A percentile compares a stretch with the other conserved stretches of the same genome.
Evolutionary conservation across 2,113 vertebrate species (phyloP).

Genomic region (Neoarius graeffei): DNA sequence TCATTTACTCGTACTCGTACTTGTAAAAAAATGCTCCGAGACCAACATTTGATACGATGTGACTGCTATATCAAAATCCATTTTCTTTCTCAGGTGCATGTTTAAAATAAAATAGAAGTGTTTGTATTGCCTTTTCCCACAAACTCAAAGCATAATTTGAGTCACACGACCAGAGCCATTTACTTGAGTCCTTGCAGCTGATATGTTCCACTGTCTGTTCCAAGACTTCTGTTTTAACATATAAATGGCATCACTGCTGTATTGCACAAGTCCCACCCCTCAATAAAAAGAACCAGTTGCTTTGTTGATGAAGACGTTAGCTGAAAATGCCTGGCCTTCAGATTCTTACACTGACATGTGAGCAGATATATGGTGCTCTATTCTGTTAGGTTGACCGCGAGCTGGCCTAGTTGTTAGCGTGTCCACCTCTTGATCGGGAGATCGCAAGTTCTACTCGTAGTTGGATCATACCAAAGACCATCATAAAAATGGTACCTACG

Average conservation of each 20-base stretch:
- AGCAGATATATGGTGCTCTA: neutral
- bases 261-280: neutral
- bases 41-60: too few species aligned
- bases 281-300: neutral
- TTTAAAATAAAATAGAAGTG: neutral
- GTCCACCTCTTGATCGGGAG: too few species aligned
- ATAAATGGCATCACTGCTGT: neutral
- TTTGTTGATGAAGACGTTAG: neutral
- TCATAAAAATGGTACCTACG: too few species aligned
- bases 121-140: neutral
- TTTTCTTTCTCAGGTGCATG: neutral
- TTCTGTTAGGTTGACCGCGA: neutral
- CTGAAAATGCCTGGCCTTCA: neutral
- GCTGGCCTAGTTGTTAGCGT: too few species aligned
- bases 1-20: neutral
- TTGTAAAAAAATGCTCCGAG: neutral
- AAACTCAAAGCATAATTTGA: neutral
- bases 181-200: neutral
- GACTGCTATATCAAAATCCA: neutral
- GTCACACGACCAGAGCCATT: neutral
- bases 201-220: neutral
- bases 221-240: neutral
- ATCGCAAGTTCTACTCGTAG: too few species aligned
- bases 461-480: too few species aligned
- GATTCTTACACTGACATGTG: neutral